phyloP scores from a whole-genome alignment of 1,140 invertebrate species.

The Mycetomoellerius zeteki region DNA sequence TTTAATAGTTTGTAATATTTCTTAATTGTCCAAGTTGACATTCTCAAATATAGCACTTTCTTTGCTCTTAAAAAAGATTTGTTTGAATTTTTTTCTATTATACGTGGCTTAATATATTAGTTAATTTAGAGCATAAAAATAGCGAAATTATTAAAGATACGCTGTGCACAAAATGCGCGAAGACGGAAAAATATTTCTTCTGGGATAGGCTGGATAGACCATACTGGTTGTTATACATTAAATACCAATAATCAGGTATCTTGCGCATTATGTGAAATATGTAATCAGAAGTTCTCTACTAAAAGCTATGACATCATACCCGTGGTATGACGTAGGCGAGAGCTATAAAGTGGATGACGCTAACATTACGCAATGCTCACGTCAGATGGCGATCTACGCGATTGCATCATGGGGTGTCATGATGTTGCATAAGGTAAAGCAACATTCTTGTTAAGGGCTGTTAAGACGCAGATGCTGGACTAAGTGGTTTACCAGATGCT shows the following conservation, averaged over 20 bases:
- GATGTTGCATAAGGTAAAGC: slow-evolving; percentile 30
- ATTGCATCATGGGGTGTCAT: slow-evolving; percentile 30
- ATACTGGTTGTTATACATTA: background rate
- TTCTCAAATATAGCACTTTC: no score
- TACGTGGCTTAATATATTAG: background rate
- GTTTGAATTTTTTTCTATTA: no score
- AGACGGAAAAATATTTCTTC: background rate
- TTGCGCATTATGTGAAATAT: background rate
- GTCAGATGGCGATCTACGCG: slow-evolving; percentile 46
- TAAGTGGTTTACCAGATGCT: background rate
- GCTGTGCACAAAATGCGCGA: background rate
- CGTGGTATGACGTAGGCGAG: slow-evolving; percentile 44
- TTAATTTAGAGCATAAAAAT: background rate
- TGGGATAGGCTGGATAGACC: background rate
- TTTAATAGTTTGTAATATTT: no score
- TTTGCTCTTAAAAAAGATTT: no score
- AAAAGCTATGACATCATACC: slow-evolving; percentile 27
- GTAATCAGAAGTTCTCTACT: slow-evolving; percentile 1
- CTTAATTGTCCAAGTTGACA: no score
- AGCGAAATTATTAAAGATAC: background rate
- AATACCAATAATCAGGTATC: background rate
- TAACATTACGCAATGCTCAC: slow-evolving; percentile 26
- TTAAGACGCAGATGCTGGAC: slow-evolving; percentile 25
- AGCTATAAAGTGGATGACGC: slow-evolving; percentile 20
- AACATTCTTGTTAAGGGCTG: slow-evolving; percentile 44